Conservation (phyloP, 2,113 vertebrate species). For the Cephalopterus ornatus region DNA sequence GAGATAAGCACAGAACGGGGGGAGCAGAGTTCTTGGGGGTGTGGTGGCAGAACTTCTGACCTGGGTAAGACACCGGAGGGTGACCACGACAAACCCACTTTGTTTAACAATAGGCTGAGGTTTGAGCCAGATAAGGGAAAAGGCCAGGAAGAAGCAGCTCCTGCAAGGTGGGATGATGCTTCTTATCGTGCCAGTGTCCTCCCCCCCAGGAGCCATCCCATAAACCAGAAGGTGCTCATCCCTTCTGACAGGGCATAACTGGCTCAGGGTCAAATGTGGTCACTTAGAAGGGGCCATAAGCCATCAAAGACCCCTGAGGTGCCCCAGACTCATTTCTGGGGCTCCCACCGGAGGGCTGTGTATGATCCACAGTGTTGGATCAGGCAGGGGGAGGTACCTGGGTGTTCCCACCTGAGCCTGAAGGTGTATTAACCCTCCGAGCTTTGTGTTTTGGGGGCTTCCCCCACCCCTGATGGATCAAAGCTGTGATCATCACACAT, state of each 20-base stretch:
- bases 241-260: not conserved
- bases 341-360: not conserved
- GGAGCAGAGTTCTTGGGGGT: not conserved
- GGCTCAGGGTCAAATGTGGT: not conserved
- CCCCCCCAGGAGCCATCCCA: not conserved
- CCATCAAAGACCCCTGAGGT: not conserved
- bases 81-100: not conserved
- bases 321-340: not conserved
- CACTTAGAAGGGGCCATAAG: not conserved
- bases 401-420: not conserved
- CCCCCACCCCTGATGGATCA: not conserved
- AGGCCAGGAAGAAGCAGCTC: not conserved
- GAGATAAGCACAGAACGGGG: not conserved
- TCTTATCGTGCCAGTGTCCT: not conserved
- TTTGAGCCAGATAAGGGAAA: not conserved
- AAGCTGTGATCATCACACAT: not conserved
- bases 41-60: not conserved
- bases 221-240: not conserved
- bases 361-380: not conserved
- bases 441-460: not conserved
- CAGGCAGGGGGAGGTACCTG: not conserved
- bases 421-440: not conserved
- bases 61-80: not conserved
- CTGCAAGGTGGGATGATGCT: too few species aligned
- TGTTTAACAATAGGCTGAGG: not conserved